Evolutionary conservation across 2,113 vertebrate species (phyloP), one percentile per base, ranked within the genome.

Genomic region (Strigops habroptila): DNA sequence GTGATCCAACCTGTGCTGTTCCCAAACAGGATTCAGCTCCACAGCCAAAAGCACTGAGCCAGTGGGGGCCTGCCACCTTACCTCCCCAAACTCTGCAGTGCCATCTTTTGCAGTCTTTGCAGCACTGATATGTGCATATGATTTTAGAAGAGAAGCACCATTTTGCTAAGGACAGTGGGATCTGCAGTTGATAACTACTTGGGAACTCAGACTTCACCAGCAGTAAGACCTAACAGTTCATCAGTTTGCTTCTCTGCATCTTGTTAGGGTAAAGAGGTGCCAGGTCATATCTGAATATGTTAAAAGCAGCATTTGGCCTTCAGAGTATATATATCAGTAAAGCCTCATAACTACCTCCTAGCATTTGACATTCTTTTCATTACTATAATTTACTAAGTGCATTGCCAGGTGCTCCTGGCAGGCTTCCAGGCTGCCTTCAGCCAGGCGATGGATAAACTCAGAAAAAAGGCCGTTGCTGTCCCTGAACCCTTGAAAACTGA

Each of bases 391-490:
- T 86, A 88, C 70, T 74, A 92, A 93, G 82, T 69, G 79, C 87
- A 86, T 90, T 91, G 88, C 94, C 76, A 90, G 94, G 93, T 96
- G 82, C 87, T 86, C 71, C 78, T 94, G 93, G 93, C 90, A 82
- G 52, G 10, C 13, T 79, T 79, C 89, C 93, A 94, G 83, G 77
- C 80, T 86, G 80, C 86, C 60, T 91, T 82, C 91, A 89, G 57
- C 87, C 41, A 57, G 52, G 53, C 21, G 1, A 30, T 49, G 82
- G 59, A 85, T 76, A 77, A 96, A 87, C 82, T 74, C 49, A 14
- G 52, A 19, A 53, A 75, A 86, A 48, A 43, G 22, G 8, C 44
- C 44, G n/a, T 59, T 1, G 1, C 39, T 83, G 53, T 53, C 77
- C 71, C 64, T 3, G 2, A 67, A 92, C 67, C 52, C 53, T 78